A percentile compares a stretch with the other conserved stretches of the same genome.
phyloP scores from a whole-genome alignment of 2,113 vertebrate genomes.

The Lamprotornis superbus region DNA sequence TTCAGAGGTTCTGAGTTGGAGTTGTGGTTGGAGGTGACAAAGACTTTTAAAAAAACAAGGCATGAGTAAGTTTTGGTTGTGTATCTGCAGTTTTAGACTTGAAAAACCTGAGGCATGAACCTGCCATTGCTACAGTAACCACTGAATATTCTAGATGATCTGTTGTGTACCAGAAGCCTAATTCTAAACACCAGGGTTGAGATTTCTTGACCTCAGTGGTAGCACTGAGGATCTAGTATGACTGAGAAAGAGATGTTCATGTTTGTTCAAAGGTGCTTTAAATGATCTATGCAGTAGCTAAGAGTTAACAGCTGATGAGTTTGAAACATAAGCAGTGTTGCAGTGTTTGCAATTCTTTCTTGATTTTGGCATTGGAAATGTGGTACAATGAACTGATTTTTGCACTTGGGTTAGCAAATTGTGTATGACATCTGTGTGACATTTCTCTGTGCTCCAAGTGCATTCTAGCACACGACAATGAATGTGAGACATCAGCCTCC shows the following conservation, averaged over 20 bases:
- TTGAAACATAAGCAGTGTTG: not conserved
- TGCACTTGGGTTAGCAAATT: not conserved
- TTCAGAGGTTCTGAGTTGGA: not conserved
- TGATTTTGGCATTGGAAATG: not conserved
- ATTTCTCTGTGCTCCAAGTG: constrained; percentile 56
- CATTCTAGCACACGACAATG: constrained; percentile 66
- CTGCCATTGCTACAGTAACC: not conserved
- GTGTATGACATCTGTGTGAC: constrained; percentile 22
- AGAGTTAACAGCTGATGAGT: not conserved
- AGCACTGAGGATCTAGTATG: not conserved
- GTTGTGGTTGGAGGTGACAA: not conserved
- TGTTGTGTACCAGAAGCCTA: not conserved
- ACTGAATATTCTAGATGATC: not conserved
- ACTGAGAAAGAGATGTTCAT: not conserved
- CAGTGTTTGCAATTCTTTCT: not conserved
- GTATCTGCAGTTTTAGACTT: not conserved
- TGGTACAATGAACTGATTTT: not conserved
- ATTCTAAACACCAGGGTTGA: not conserved
- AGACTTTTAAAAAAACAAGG: not conserved
- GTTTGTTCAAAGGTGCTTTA: not conserved
- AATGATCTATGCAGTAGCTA: not conserved
- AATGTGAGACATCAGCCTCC: constrained; percentile 37
- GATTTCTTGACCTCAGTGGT: not conserved
- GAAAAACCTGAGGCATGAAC: not conserved
- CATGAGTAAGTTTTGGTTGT: not conserved